Evolutionary conservation across 2,888 invertebrate genomes (phyloP).

Genomic region (Eupeodes latifasciatus): DNA sequence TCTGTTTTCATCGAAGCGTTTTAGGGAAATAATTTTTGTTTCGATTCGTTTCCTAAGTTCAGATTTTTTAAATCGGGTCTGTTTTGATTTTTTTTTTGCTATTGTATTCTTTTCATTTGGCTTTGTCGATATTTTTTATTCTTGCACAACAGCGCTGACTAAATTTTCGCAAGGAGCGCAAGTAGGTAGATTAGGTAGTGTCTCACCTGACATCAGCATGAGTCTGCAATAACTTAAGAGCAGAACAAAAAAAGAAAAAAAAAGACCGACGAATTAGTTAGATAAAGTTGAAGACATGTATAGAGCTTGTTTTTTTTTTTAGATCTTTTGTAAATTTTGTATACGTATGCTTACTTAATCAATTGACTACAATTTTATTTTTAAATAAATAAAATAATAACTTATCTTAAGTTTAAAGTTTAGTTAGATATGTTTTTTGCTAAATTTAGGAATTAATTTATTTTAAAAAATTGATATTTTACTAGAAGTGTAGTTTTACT

Average conservation of each 20-base stretch:
- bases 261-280: slow-evolving; percentile 84
- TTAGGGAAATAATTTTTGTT: slow-evolving; percentile 42
- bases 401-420: slow-evolving; percentile 49
- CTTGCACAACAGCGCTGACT: slow-evolving; percentile 68
- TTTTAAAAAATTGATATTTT: slow-evolving; percentile 56
- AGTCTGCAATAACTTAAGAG: slow-evolving; percentile 84
- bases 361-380: slow-evolving; percentile 69
- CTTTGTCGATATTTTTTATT: slow-evolving; percentile 53
- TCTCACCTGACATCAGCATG: slow-evolving; percentile 83
- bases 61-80: slow-evolving; percentile 48
- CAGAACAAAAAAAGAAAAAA: slow-evolving; percentile 83
- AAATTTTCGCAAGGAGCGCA: slow-evolving; percentile 68
- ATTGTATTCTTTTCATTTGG: slow-evolving; percentile 15
- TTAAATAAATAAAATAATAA: slow-evolving; percentile 58
- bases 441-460: slow-evolving; percentile 66
- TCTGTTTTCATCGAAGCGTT: slow-evolving; percentile 42
- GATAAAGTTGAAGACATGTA: slow-evolving; percentile 76
- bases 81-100: slow-evolving; percentile 32
- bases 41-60: slow-evolving; percentile 49
- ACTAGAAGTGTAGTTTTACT: slow-evolving; percentile 66
- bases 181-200: slow-evolving; percentile 78
- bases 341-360: slow-evolving; percentile 72
- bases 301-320: slow-evolving; percentile 65
- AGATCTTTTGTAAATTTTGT: slow-evolving; percentile 69
- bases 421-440: slow-evolving; percentile 65